These are phyloP conservation scores for Chrysoperla carnea DNA, from an alignment of 1,140 invertebrate species.

Conservation along the genomic window DNA sequence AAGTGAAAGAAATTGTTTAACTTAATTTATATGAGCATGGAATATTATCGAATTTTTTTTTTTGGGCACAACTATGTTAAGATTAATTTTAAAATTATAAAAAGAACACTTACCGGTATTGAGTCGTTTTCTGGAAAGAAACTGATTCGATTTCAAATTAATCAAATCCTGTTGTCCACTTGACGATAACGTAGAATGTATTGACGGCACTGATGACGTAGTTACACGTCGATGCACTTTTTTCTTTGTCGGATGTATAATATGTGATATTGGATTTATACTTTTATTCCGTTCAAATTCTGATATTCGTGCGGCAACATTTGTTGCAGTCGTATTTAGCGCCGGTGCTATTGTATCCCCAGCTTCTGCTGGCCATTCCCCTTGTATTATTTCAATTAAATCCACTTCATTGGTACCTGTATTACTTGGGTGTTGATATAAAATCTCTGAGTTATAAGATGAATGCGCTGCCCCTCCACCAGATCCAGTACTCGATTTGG, in stretches of 20 bases:
- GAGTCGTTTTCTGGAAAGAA: no score
- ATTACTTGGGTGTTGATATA: slow-evolving; percentile 1
- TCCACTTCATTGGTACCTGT: not conserved
- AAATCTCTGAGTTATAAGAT: not conserved
- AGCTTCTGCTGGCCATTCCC: slow-evolving; percentile 10
- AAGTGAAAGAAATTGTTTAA: no score
- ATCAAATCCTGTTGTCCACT: no score
- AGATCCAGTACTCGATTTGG: not conserved
- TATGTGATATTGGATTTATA: slow-evolving; percentile 13
- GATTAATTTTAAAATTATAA: no score
- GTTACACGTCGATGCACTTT: slow-evolving; percentile 1
- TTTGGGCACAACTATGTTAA: no score
- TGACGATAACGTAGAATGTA: no score
- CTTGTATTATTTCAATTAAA: not conserved
- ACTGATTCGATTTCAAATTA: no score
- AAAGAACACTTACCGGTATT: no score
- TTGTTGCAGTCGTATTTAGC: not conserved
- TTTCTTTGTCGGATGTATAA: slow-evolving; percentile 9
- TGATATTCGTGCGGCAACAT: not conserved
- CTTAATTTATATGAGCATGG: no score
- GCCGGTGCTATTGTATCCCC: not conserved
- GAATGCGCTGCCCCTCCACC: not conserved
- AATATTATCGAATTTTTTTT: no score
- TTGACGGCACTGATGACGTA: no score
- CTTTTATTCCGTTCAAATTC: slow-evolving; percentile 14